Conservation (phyloP, 2,888 invertebrate genomes). For the Brachynemurus nebulosus region DNA sequence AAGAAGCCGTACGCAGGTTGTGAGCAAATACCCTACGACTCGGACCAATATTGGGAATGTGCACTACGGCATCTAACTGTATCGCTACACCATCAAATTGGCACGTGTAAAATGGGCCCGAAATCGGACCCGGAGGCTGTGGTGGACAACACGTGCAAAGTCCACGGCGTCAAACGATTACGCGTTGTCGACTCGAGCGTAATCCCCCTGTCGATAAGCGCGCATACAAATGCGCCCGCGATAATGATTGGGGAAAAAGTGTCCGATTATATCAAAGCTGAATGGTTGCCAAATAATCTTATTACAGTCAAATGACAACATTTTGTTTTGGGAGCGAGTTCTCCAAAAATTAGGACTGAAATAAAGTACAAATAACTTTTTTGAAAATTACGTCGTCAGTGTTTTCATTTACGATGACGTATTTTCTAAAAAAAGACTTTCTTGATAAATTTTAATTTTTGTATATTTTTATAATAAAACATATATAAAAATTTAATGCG, state of each 20-base stretch:
- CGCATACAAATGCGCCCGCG: conserved; percentile 54
- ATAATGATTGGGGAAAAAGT: conserved; percentile 61
- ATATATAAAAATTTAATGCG: no score
- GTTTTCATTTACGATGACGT: no score
- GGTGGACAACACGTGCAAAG: conserved; percentile 46
- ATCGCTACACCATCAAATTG: conserved; percentile 50
- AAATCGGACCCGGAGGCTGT: conserved; percentile 44
- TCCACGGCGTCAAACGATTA: conserved; percentile 42
- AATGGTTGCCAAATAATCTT: no score
- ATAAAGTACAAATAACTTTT: no score
- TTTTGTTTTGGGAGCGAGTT: no score
- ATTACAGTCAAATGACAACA: no score
- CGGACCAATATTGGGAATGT: conserved; percentile 60
- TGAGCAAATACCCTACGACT: conserved; percentile 32
- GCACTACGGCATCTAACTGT: conserved; percentile 44
- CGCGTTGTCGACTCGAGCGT: conserved; percentile 57
- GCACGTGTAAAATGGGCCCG: conserved; percentile 61
- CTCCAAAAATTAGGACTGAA: no score
- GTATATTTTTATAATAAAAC: no score
- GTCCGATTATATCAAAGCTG: conserved; percentile 45
- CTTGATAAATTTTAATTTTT: no score
- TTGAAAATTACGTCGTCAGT: no score
- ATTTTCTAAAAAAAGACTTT: no score
- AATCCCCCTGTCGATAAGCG: conserved; percentile 46
- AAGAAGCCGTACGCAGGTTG: conserved; percentile 41